These are phyloP conservation scores for Hypotaenidia okinawae DNA, from an alignment of 2,797 vertebrate genomes.

Conservation along the genomic window DNA sequence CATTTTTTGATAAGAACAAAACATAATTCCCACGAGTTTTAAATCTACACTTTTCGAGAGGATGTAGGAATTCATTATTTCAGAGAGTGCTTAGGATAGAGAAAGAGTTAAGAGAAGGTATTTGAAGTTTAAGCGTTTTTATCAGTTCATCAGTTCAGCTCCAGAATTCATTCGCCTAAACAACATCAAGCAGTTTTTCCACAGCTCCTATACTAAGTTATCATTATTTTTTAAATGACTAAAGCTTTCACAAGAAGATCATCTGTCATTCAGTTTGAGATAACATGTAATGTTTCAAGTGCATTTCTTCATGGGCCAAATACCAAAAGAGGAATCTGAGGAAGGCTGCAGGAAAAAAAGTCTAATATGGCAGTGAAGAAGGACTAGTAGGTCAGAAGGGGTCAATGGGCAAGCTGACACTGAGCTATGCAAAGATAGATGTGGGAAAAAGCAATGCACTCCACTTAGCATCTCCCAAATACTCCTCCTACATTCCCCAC, in stretches of 20 bases:
- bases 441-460: neutral
- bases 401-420: neutral
- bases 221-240: neutral
- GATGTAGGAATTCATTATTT: neutral
- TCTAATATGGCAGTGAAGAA: neutral
- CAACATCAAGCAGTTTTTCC: neutral
- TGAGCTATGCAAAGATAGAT: neutral
- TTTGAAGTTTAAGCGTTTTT: neutral
- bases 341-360: neutral
- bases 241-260: neutral
- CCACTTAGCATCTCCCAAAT: neutral
- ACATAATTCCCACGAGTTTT: neutral
- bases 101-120: neutral
- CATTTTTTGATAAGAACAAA: neutral
- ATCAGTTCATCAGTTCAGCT: neutral
- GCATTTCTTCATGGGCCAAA: neutral
- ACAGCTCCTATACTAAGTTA: neutral
- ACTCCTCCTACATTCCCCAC: neutral
- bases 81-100: neutral
- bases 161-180: neutral
- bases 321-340: neutral
- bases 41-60: neutral
- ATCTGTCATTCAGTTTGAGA: neutral
- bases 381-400: neutral
- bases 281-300: neutral